These are phyloP conservation scores for Drosophila prolongata DNA, from an alignment of 2,888 invertebrate species.

Conservation along the genomic window DNA sequence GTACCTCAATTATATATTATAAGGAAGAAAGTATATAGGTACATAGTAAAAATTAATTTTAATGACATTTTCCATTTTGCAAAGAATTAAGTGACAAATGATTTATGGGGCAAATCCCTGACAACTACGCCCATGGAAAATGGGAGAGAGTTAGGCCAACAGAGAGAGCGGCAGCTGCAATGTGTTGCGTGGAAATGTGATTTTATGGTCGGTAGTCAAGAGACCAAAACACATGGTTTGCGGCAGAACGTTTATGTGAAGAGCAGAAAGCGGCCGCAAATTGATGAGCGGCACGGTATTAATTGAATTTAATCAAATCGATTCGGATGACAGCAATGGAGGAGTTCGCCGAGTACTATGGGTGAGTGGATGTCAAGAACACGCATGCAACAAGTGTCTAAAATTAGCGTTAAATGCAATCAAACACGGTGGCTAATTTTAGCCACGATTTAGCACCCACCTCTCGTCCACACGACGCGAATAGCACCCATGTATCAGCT, in stretches of 20 bases:
- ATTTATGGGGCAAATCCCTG: too few species aligned
- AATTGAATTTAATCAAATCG: constrained; percentile 50
- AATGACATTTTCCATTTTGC: too few species aligned
- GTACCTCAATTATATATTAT: too few species aligned
- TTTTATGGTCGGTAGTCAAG: constrained; percentile 30
- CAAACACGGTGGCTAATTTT: constrained; percentile 48
- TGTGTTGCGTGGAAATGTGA: constrained; percentile 34
- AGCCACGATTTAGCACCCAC: constrained; percentile 54
- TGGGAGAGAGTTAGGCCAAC: background rate
- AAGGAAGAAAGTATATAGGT: too few species aligned
- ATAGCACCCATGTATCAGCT: constrained; percentile 16
- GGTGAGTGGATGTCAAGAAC: constrained; percentile 41
- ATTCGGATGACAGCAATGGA: constrained; percentile 45
- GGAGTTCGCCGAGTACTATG: constrained; percentile 56
- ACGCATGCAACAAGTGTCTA: constrained; percentile 57
- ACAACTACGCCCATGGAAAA: constrained; percentile 1
- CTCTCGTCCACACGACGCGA: constrained; percentile 21
- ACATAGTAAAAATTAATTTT: too few species aligned
- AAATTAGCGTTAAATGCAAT: constrained; percentile 57
- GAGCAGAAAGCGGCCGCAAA: constrained; percentile 36
- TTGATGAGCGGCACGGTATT: constrained; percentile 32
- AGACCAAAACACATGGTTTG: constrained; percentile 29
- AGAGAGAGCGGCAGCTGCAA: constrained; percentile 30
- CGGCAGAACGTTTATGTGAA: constrained; percentile 49
- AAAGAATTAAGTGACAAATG: too few species aligned